Evolutionary conservation across 2,113 vertebrate genomes (phyloP).

Genomic region (Myodes glareolus): DNA sequence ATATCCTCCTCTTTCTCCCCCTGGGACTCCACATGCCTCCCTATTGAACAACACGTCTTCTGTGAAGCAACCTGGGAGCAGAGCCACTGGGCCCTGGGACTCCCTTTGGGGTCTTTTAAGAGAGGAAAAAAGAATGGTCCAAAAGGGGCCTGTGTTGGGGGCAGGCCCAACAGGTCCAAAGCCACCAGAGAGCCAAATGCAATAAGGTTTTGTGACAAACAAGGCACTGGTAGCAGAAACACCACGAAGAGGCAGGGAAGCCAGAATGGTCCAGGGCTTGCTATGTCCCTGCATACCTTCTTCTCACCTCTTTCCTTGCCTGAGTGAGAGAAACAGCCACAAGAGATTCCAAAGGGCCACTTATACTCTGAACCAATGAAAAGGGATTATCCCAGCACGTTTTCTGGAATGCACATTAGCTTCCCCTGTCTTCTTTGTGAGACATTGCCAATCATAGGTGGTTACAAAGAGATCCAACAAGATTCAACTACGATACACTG

Average conservation of each 20-base stretch:
- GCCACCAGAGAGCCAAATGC: slow-evolving; percentile 95
- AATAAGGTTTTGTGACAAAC: slow-evolving; percentile 85
- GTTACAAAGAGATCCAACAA: background rate
- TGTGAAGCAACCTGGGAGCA: slow-evolving; percentile 88
- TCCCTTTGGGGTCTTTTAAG: slow-evolving; percentile 90
- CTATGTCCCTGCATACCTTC: background rate
- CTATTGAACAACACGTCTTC: slow-evolving; percentile 88
- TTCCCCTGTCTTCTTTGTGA: background rate
- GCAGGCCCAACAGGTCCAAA: slow-evolving; percentile 90
- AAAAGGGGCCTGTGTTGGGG: slow-evolving; percentile 86
- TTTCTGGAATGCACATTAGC: background rate
- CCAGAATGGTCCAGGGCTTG: background rate
- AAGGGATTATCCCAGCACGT: background rate
- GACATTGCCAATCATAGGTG: background rate
- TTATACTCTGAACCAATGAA: background rate
- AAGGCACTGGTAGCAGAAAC: background rate
- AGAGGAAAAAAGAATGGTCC: slow-evolving; percentile 66
- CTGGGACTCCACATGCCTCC: slow-evolving; percentile 82
- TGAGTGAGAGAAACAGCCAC: background rate
- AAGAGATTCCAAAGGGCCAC: background rate
- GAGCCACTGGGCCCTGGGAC: slow-evolving; percentile 78
- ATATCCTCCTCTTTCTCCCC: slow-evolving; percentile 70
- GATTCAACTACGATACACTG: background rate
- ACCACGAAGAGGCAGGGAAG: background rate
- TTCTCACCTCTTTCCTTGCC: background rate